Percentiles rank a stretch among this genome's conserved stretches.
These are phyloP conservation scores for Lasioglossum villosulum DNA, from an alignment of 2,888 invertebrate species.

Conservation along the genomic window DNA sequence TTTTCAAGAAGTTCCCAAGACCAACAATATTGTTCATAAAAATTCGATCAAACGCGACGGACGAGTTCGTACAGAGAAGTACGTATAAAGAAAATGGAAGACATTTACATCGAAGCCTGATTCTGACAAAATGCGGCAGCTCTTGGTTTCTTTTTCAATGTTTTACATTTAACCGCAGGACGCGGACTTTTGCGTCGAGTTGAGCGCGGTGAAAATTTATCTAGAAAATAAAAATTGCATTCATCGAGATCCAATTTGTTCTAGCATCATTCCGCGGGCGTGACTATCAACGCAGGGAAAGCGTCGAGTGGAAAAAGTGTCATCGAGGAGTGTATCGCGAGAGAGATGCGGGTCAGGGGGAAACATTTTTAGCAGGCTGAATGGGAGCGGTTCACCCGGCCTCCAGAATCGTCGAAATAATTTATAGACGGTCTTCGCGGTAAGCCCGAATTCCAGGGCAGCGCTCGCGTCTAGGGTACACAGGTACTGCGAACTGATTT, in stretches of 20 bases:
- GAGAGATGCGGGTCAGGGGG: background rate
- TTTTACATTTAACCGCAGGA: background rate
- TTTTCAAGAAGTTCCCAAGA: background rate
- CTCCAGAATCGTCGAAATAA: slow-evolving; percentile 33
- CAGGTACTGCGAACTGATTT: slow-evolving; percentile 45
- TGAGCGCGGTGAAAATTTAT: background rate
- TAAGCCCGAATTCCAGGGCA: slow-evolving; percentile 12
- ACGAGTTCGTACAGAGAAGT: background rate
- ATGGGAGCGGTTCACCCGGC: background rate
- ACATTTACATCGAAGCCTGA: background rate
- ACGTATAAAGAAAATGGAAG: background rate
- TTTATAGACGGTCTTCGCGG: slow-evolving; percentile 28
- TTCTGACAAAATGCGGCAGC: background rate
- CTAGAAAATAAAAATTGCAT: background rate
- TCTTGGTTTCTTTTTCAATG: background rate
- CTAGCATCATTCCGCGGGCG: background rate
- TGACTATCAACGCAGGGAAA: background rate
- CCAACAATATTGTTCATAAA: background rate
- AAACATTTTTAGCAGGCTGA: slow-evolving; percentile 6
- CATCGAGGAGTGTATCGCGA: background rate
- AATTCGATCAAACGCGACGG: background rate
- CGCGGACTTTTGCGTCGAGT: background rate
- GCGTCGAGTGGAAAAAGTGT: background rate
- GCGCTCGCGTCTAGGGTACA: slow-evolving; percentile 28
- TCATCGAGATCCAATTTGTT: background rate